Evolutionary conservation across 92 coral and sea anemone species (phyloP).

Genomic region (Zoanthus gigantus): DNA sequence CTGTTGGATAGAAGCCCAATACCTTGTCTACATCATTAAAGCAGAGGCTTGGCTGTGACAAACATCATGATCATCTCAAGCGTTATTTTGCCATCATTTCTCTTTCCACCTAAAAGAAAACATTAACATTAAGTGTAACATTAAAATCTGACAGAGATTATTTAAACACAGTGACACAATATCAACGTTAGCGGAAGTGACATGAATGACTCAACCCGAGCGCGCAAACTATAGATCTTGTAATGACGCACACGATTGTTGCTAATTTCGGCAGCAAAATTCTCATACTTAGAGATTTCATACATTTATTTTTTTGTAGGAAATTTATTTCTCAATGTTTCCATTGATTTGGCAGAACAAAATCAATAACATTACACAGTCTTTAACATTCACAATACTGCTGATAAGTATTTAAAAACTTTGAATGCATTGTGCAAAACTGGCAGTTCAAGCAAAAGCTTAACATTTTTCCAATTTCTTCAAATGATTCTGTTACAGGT

Average conservation of each 20-base stretch:
- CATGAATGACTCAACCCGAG: conserved; percentile 19
- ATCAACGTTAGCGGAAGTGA: conserved; percentile 15
- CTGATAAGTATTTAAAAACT: conserved; percentile 14
- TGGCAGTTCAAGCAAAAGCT: conserved; percentile 18
- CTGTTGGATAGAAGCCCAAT: conserved; percentile 45
- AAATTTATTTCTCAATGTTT: conserved; percentile 10
- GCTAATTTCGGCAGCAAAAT: conserved; percentile 16
- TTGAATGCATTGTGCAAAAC: conserved; percentile 19
- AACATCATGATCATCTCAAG: conserved; percentile 48
- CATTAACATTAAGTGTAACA: conserved; percentile 10
- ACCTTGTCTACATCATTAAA: conserved; percentile 36
- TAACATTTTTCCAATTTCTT: conserved; percentile 15
- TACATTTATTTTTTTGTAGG: conserved; percentile 1
- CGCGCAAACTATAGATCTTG: conserved; percentile 18
- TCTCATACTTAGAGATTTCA: conserved; percentile 10
- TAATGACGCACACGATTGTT: conserved; percentile 11
- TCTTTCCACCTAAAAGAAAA: conserved; percentile 46
- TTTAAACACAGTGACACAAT: conserved; percentile 22
- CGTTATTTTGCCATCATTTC: conserved; percentile 46
- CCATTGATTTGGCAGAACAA: conserved; percentile 14
- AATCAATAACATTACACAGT: conserved; percentile 9
- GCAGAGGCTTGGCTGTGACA: conserved; percentile 46
- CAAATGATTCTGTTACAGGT: conserved; percentile 13
- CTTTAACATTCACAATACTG: conserved; percentile 11
- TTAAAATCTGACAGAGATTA: conserved; percentile 4